Base-by-base conservation (phyloP, 1,140 invertebrate species). In the Pogonomyrmex barbatus region DNA sequence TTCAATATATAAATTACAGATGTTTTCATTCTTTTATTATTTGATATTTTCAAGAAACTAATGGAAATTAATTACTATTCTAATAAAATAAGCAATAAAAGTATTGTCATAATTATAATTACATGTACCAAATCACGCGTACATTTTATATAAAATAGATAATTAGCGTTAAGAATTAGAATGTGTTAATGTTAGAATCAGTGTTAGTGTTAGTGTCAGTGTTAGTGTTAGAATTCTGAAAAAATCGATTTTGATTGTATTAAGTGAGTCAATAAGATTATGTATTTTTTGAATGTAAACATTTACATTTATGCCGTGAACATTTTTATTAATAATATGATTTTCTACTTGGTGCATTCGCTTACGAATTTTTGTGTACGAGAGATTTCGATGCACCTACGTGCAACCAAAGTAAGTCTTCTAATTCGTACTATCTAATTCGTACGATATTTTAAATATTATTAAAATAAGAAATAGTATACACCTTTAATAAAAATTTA, bases 341-440 rank as follows among this genome's bases (percentile, higher is more conserved):
- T 3, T 50, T 73, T 47, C 6, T 45, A 36, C 17, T 24, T 60
- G 45, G 10, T 83, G 79, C 79, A 75, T 47, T 83, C 79, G 68
- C 79, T 83, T 42, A 60, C 63, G 63, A 73, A 75, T 83, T 73
- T 83, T 83, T 42, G 45, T 75, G 54, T 45, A 83, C 68, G 79
- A 83, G 68, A 83, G 54, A 39, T 83, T 60, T 62, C 12, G 42
- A 83, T 60, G 79, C 56, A 83, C 50, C 36, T 30, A 83, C 79
- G 79, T 75, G 79, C 36, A 73, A 75, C 17, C 54, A 45, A 60
- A 83, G 79, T 36, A 36, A 83, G 36, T 12, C 47, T 1, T 12
- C 30, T 60, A 60, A 73, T 1, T 24, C 24, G 24, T 24, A 24
- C 24, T 24, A 24, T 24, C 24, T 24, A 24, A n/a, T 47, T 6